phyloP scores from a whole-genome alignment of 2,113 vertebrate species.

The Sorex araneus region DNA sequence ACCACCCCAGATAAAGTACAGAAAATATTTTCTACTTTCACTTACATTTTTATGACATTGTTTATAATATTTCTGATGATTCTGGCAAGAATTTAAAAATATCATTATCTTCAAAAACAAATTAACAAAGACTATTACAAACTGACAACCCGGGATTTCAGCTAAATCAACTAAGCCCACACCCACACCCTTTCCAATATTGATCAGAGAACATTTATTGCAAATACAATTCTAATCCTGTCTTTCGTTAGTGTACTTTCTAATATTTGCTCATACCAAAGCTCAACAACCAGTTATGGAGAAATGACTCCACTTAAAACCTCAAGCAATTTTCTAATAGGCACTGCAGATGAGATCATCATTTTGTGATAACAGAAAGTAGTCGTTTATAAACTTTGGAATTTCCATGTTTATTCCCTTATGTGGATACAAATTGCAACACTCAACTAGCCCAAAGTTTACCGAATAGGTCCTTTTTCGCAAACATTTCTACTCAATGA shows the following conservation, averaged over 20 bases:
- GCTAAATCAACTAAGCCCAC: conserved; percentile 60
- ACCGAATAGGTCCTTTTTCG: neutral
- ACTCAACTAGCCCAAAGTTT: conserved; percentile 44
- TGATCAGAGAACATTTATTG: conserved; percentile 44
- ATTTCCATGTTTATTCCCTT: conserved; percentile 53
- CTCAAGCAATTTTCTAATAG: neutral
- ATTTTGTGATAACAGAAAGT: conserved; percentile 55
- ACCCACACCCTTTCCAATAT: conserved; percentile 19
- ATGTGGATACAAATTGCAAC: conserved; percentile 33
- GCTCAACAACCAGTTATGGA: conserved; percentile 23
- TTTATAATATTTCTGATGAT: conserved; percentile 18
- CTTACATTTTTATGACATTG: conserved; percentile 20
- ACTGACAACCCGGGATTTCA: conserved; percentile 40
- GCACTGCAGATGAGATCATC: neutral
- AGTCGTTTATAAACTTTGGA: conserved; percentile 30
- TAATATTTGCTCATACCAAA: conserved; percentile 54
- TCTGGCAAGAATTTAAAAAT: conserved; percentile 21
- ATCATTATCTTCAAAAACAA: conserved; percentile 52
- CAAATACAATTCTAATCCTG: conserved; percentile 39
- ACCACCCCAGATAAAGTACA: conserved; percentile 28
- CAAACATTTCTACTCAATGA: conserved; percentile 38
- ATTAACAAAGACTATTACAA: conserved; percentile 52
- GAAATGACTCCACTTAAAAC: neutral
- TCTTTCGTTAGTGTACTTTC: conserved; percentile 39
- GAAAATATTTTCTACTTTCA: conserved; percentile 65